phyloP scores from a whole-genome alignment of 2,797 vertebrate genomes.

The Hoplostethus atlanticus region DNA sequence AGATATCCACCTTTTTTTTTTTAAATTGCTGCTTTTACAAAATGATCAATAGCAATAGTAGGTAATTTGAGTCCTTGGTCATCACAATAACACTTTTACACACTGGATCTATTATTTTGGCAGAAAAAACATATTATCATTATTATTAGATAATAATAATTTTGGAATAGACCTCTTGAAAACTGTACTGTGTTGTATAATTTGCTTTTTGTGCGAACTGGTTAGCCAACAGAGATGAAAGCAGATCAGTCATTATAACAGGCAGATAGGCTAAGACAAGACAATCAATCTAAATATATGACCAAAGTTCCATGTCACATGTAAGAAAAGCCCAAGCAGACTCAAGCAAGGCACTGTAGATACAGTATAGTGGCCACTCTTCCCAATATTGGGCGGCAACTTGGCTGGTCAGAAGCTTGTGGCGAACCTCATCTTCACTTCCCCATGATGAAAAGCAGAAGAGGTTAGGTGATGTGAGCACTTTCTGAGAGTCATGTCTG shows the following conservation, averaged over 20 bases:
- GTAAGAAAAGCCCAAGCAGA: slow-evolving; percentile 54
- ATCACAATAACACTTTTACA: too few relatives aligned
- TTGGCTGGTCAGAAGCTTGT: slow-evolving; percentile 35
- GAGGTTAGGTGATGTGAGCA: slow-evolving; percentile 29
- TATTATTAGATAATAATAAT: too few relatives aligned
- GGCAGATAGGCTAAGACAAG: slow-evolving; percentile 4
- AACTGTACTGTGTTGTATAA: not conserved
- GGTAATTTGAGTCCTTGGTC: too few relatives aligned
- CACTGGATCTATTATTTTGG: too few relatives aligned
- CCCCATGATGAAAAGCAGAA: slow-evolving; percentile 63
- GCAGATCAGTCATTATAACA: not conserved
- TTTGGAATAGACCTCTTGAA: not conserved
- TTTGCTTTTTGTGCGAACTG: not conserved
- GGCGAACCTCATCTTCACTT: slow-evolving; percentile 52
- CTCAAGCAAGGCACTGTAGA: not conserved
- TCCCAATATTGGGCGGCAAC: slow-evolving; percentile 5
- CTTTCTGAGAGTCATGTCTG: not conserved
- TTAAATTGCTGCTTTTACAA: too few relatives aligned
- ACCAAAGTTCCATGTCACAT: slow-evolving; percentile 47
- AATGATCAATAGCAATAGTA: too few relatives aligned
- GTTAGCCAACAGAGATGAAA: not conserved
- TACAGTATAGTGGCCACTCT: not conserved
- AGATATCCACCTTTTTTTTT: too few relatives aligned
- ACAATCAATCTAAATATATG: not conserved
- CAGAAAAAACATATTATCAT: too few relatives aligned